phyloP scores from a whole-genome alignment of 1,140 invertebrate species.

The Drosophila micromelanica region DNA sequence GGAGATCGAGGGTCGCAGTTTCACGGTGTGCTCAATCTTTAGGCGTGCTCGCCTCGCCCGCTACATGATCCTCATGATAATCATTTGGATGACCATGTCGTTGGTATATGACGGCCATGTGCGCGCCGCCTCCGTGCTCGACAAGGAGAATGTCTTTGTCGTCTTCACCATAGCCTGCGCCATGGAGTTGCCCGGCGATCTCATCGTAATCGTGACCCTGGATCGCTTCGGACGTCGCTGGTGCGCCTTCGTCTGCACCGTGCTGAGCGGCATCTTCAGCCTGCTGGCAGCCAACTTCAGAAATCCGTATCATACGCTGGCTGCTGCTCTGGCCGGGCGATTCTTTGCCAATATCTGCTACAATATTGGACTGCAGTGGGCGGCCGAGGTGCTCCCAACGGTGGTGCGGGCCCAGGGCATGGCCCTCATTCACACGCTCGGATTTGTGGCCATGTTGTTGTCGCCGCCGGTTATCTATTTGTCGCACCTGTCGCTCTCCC shows the following conservation, averaged over 20 bases:
- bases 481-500: conserved; percentile 87
- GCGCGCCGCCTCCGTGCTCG: conserved; percentile 91
- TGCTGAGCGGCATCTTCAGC: conserved; percentile 92
- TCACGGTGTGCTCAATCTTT: conserved; percentile 91
- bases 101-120: conserved; percentile 95
- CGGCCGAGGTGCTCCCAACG: conserved; percentile 93
- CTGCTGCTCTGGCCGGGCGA: conserved; percentile 90
- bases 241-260: conserved; percentile 92
- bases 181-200: conserved; percentile 90
- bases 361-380: conserved; percentile 95
- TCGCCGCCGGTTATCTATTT: conserved; percentile 93
- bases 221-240: conserved; percentile 93
- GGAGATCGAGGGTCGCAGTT: conserved; percentile 88
- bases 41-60: conserved; percentile 88
- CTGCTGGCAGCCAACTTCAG: conserved; percentile 89
- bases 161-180: conserved; percentile 93
- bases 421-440: conserved; percentile 93
- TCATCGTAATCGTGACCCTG: conserved; percentile 90
- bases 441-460: conserved; percentile 92
- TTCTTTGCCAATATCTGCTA: conserved; percentile 95
- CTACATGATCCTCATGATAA: conserved; percentile 90
- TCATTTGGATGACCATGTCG: conserved; percentile 94
- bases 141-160: conserved; percentile 90
- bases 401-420: conserved; percentile 94
- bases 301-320: conserved; percentile 87